phyloP scores from a whole-genome alignment of 1,140 invertebrate species.

The Tetraneura akinire region DNA sequence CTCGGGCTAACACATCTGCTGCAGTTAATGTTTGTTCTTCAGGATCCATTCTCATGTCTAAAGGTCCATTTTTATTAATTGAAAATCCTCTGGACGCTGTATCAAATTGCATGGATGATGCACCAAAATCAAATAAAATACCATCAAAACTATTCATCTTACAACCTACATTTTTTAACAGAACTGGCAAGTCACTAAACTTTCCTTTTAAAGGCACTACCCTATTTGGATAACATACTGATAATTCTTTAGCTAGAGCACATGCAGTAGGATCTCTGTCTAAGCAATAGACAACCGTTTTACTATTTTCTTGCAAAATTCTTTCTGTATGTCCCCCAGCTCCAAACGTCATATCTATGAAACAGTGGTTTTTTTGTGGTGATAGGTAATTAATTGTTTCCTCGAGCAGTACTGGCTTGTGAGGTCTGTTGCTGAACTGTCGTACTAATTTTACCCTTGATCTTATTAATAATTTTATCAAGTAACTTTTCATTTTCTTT shows the following conservation, averaged over 20 bases:
- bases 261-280: constrained; percentile 85
- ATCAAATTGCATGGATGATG: constrained; percentile 94
- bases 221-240: constrained; percentile 68
- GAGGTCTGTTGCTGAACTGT: constrained; percentile 56
- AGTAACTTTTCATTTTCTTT: not conserved
- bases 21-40: constrained; percentile 74
- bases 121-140: constrained; percentile 91
- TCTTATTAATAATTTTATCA: not conserved
- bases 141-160: constrained; percentile 74
- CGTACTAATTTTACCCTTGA: constrained; percentile 37
- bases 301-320: constrained; percentile 64
- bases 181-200: constrained; percentile 81
- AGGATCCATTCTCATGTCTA: constrained; percentile 96
- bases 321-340: constrained; percentile 81
- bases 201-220: constrained; percentile 78
- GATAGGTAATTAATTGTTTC: constrained; percentile 72
- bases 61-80: constrained; percentile 76
- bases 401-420: constrained; percentile 72
- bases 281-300: constrained; percentile 73
- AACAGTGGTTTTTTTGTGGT: constrained; percentile 64
- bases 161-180: constrained; percentile 67
- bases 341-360: constrained; percentile 92
- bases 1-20: constrained; percentile 78
- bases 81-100: constrained; percentile 80
- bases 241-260: constrained; percentile 67